These are phyloP conservation scores for Copidosoma floridanum DNA, from an alignment of 1,140 invertebrate genomes.

Conservation along the genomic window DNA sequence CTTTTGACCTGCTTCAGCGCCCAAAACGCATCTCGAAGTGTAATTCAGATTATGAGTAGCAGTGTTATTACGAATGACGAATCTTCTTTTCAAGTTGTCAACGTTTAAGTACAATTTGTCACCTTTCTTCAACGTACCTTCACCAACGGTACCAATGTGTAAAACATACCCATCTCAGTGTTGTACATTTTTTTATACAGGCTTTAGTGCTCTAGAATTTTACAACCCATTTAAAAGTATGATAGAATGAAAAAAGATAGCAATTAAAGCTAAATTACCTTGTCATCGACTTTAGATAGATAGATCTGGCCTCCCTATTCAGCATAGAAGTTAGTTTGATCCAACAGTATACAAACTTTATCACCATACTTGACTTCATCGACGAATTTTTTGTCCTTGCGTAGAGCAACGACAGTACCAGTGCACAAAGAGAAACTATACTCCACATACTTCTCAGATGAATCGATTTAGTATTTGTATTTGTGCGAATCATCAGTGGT, in stretches of 20 bases:
- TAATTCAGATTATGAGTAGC: constrained; percentile 97
- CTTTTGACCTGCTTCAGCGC: constrained; percentile 90
- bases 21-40: constrained; percentile 85
- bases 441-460: constrained; percentile 62
- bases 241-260: constrained; percentile 2
- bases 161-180: constrained; percentile 93
- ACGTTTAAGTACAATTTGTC: constrained; percentile 82
- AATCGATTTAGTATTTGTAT: constrained; percentile 78
- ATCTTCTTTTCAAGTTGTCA: constrained; percentile 77
- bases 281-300: constrained; percentile 82
- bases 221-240: not conserved
- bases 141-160: constrained; percentile 80
- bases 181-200: constrained; percentile 92
- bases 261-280: constrained; percentile 57
- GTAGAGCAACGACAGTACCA: constrained; percentile 68
- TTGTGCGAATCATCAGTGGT: constrained; percentile 89
- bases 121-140: constrained; percentile 82
- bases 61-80: constrained; percentile 98
- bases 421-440: constrained; percentile 70
- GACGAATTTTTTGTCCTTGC: constrained; percentile 84
- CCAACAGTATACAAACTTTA: constrained; percentile 44
- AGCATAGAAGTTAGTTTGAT: constrained; percentile 93
- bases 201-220: constrained; percentile 72
- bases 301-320: constrained; percentile 99
- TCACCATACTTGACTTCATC: constrained; percentile 74